phyloP scores from a whole-genome alignment of 2,113 vertebrate genomes.

The Illadopsis cleaveri region DNA sequence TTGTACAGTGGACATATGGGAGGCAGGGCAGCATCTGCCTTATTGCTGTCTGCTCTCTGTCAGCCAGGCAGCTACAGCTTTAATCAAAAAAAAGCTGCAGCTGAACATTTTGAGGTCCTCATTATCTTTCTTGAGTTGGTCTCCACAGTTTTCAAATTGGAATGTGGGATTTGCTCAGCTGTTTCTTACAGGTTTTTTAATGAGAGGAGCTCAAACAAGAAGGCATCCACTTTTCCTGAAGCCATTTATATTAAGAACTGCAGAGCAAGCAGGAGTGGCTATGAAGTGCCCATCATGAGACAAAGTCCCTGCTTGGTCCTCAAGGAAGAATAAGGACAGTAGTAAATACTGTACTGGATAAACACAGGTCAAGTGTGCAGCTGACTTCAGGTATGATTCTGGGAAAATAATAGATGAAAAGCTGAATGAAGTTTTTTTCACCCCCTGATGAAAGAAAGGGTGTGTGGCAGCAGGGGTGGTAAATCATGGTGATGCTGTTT shows the following conservation, averaged over 20 bases:
- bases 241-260: not conserved
- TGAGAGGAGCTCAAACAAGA: not conserved
- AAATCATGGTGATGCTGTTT: not conserved
- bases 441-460: not conserved
- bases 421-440: not conserved
- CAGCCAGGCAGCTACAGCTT: not conserved
- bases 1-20: not conserved
- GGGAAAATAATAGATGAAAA: not conserved
- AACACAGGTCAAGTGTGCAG: not conserved
- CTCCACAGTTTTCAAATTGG: not conserved
- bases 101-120: not conserved
- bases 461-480: not conserved
- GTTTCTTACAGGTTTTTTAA: not conserved
- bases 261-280: not conserved
- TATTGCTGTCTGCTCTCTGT: not conserved
- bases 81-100: not conserved
- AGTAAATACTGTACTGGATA: not conserved
- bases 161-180: not conserved
- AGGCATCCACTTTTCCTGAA: not conserved
- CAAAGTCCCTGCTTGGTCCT: not conserved
- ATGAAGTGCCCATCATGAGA: fast-evolving
- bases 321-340: not conserved
- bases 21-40: not conserved
- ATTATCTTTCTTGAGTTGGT: not conserved
- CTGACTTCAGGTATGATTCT: not conserved